These are phyloP conservation scores for Drosophila pandora DNA, from an alignment of 1,140 invertebrate genomes.

Conservation along the genomic window DNA sequence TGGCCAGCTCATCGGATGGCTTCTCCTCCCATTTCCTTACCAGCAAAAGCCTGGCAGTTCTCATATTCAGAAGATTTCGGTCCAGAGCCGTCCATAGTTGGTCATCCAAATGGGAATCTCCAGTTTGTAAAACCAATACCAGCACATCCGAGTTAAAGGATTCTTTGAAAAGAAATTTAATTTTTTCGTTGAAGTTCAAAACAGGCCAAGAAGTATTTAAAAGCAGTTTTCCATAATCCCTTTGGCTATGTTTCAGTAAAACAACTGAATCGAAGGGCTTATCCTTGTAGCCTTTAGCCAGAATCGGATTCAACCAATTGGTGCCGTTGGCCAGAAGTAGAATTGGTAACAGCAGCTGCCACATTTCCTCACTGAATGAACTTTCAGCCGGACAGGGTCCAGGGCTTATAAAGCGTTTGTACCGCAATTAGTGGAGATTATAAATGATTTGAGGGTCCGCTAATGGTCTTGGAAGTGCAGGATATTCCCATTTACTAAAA, in stretches of 20 bases:
- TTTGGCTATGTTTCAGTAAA: conserved; percentile 32
- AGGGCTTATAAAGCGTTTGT: background rate
- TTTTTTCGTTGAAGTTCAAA: conserved; percentile 28
- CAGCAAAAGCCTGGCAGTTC: conserved; percentile 38
- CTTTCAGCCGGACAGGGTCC: background rate
- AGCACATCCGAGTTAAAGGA: conserved; percentile 47
- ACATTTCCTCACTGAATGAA: conserved; percentile 31
- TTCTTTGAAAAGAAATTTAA: conserved; percentile 23
- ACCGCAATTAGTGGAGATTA: conserved; percentile 51
- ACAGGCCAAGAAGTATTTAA: conserved; percentile 15
- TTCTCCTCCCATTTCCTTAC: background rate
- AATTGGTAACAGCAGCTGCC: conserved; percentile 37
- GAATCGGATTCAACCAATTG: conserved; percentile 14
- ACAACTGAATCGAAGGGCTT: conserved; percentile 30
- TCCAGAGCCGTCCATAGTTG: conserved; percentile 57
- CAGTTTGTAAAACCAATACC: conserved; percentile 36
- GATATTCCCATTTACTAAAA: conserved; percentile 8
- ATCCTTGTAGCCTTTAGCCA: conserved; percentile 41
- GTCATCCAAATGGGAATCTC: conserved; percentile 11
- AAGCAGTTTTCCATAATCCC: background rate
- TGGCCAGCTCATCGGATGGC: conserved; percentile 7
- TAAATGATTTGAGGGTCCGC: conserved; percentile 39
- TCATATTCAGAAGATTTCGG: conserved; percentile 55
- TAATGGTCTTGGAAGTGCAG: conserved; percentile 34
- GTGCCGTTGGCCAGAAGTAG: conserved; percentile 23